A percentile compares a stretch with the other conserved stretches of the same genome.
Evolutionary conservation across 53 echinoderm and acorn worm species (phyloP).

Genomic region (Holothuria scabra): DNA sequence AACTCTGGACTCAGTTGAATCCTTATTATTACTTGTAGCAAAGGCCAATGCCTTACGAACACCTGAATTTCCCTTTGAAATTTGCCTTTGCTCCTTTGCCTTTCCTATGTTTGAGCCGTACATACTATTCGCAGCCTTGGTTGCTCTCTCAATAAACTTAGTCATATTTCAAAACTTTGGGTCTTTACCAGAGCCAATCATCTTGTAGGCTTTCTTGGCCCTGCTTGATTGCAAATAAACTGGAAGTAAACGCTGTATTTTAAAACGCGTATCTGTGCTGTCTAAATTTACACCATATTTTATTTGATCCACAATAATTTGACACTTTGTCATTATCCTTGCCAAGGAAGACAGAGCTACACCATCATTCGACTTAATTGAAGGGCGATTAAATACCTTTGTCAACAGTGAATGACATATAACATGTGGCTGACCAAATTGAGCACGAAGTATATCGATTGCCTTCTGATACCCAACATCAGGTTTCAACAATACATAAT

Average conservation of each 20-base stretch:
- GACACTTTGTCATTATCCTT: slow-evolving; percentile 48
- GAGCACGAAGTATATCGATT: too few relatives aligned
- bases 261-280: slow-evolving; percentile 35
- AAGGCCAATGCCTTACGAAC: too few relatives aligned
- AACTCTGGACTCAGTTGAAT: too few relatives aligned
- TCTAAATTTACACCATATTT: slow-evolving; percentile 35
- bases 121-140: slow-evolving; percentile 48
- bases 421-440: too few relatives aligned
- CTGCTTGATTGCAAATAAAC: slow-evolving; percentile 34
- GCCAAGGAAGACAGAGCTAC: neutral
- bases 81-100: neutral
- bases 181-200: neutral
- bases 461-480: too few relatives aligned
- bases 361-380: too few relatives aligned
- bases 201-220: slow-evolving; percentile 35
- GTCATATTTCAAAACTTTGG: slow-evolving; percentile 51
- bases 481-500: too few relatives aligned
- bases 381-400: too few relatives aligned
- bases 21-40: too few relatives aligned
- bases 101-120: slow-evolving; percentile 47
- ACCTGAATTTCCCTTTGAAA: too few relatives aligned
- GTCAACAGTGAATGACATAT: too few relatives aligned
- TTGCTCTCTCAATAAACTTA: slow-evolving; percentile 44
- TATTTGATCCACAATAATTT: slow-evolving; percentile 34
- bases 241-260: slow-evolving; percentile 43